Percentiles rank a stretch among this genome's conserved stretches.
phyloP scores from a whole-genome alignment of 2,888 invertebrate species.

The Acrocera orbiculus region DNA sequence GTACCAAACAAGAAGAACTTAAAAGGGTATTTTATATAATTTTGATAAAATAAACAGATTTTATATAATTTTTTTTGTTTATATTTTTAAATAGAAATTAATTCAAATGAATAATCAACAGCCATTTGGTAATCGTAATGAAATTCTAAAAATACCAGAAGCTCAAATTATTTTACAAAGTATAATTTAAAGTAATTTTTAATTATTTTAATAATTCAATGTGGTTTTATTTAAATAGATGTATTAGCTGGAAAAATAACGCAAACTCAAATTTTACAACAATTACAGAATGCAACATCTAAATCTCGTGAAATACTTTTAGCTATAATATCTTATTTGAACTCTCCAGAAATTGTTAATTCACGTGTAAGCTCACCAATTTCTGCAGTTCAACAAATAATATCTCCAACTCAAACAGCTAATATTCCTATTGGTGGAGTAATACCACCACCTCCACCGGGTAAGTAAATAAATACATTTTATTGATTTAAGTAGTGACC shows the following conservation, averaged over 20 bases:
- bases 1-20: constrained; percentile 7
- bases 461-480: too few species aligned
- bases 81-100: too few species aligned
- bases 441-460: background rate
- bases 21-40: constrained; percentile 5
- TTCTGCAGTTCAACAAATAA: constrained; percentile 8
- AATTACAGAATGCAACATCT: constrained; percentile 53
- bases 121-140: constrained; percentile 17
- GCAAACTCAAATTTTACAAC: constrained; percentile 54
- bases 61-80: too few species aligned
- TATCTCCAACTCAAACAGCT: constrained; percentile 9
- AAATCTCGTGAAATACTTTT: constrained; percentile 53
- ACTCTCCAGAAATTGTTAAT: too few species aligned
- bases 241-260: constrained; percentile 73
- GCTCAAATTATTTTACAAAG: constrained; percentile 62
- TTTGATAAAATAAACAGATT: too few species aligned
- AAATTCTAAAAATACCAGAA: constrained; percentile 53
- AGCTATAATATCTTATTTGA: constrained; percentile 35
- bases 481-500: too few species aligned
- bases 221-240: too few species aligned
- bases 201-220: too few species aligned
- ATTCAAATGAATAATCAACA: too few species aligned
- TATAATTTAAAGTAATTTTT: constrained; percentile 18
- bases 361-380: constrained; percentile 12
- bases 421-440: background rate